phyloP scores from a whole-genome alignment of 2,113 vertebrate genomes.

The Perognathus longimembris region DNA sequence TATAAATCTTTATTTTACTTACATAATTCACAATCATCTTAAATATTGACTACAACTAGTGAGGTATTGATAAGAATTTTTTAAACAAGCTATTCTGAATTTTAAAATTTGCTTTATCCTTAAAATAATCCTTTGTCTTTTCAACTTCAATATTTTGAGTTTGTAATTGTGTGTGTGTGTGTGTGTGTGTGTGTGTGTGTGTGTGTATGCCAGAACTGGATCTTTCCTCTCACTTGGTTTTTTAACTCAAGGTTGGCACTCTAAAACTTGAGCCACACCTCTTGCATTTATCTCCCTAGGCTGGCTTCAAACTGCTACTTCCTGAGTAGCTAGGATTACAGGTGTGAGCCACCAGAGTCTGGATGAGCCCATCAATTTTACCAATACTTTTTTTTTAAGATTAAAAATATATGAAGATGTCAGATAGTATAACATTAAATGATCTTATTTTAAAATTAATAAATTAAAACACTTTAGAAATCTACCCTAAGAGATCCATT shows the following conservation, averaged over 20 bases:
- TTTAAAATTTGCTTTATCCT: background rate
- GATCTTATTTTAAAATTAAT: background rate
- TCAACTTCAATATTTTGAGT: background rate
- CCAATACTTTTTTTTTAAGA: background rate
- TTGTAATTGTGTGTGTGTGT: background rate
- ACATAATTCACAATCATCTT: background rate
- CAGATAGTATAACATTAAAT: background rate
- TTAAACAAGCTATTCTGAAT: background rate
- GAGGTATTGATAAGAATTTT: background rate
- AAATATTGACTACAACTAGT: background rate
- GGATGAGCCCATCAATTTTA: background rate
- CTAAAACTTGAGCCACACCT: too few species aligned
- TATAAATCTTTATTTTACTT: background rate
- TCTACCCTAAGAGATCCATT: background rate
- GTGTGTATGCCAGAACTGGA: too few species aligned
- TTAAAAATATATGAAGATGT: background rate
- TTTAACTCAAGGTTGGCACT: too few species aligned
- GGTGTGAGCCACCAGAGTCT: too few species aligned
- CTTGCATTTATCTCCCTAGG: too few species aligned
- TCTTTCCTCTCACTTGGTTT: too few species aligned
- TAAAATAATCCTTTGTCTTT: background rate
- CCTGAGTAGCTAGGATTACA: too few species aligned
- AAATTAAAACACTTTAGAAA: constrained; percentile 3
- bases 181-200: too few species aligned
- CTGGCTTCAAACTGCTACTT: too few species aligned